phyloP scores from a whole-genome alignment of 2,797 vertebrate genomes.

The Eurystomus glaucurus region DNA sequence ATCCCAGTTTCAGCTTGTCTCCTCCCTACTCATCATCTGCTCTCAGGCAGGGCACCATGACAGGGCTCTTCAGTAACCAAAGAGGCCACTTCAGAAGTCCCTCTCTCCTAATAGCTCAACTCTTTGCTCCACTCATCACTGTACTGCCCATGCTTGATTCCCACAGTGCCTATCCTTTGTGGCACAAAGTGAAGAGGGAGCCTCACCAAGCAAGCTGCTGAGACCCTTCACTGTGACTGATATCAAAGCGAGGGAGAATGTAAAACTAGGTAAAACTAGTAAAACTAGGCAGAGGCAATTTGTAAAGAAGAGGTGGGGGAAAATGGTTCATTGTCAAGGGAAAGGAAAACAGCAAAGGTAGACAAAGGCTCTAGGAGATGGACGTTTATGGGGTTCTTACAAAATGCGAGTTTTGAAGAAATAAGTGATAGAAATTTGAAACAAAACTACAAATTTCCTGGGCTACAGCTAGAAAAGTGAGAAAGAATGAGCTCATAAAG shows the following conservation, averaged over 20 bases:
- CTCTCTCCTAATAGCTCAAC: not conserved
- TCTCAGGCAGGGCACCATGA: not conserved
- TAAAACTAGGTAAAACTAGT: not conserved
- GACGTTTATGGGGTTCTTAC: not conserved
- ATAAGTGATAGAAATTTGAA: not conserved
- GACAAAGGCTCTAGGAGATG: not conserved
- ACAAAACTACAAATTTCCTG: not conserved
- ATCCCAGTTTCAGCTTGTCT: not conserved
- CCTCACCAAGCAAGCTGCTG: rapidly evolving
- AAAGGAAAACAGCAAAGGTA: not conserved
- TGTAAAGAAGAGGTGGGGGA: not conserved
- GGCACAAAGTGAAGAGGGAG: not conserved
- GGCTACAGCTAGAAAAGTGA: not conserved
- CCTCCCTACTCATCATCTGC: not conserved
- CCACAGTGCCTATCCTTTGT: rapidly evolving
- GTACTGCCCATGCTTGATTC: rapidly evolving
- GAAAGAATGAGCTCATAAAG: not conserved
- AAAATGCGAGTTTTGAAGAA: not conserved
- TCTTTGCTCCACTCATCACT: rapidly evolving
- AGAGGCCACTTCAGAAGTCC: conserved; percentile 34
- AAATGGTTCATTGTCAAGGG: not conserved
- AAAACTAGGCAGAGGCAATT: not conserved
- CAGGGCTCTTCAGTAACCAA: conserved; percentile 27
- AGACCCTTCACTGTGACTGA: rapidly evolving
- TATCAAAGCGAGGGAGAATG: not conserved